phyloP scores from a whole-genome alignment of 2,113 vertebrate species.

The Toxotes chatareus region DNA sequence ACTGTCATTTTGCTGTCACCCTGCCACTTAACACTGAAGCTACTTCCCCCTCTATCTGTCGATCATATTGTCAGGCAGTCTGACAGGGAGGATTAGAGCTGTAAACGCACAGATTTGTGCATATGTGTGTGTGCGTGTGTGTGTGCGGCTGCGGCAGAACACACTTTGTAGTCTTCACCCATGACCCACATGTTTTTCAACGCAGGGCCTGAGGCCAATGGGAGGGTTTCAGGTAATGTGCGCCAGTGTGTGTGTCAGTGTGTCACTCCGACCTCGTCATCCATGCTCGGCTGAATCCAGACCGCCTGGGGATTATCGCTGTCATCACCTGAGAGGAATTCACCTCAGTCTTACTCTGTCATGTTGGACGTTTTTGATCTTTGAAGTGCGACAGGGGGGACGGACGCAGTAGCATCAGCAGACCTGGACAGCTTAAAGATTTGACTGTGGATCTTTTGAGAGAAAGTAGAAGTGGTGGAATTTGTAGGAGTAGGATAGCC shows the following conservation, averaged over 20 bases:
- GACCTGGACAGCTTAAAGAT: constrained; percentile 1
- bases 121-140: constrained; percentile 1
- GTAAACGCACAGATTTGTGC: constrained; percentile 30
- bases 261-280: constrained; percentile 65
- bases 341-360: constrained; percentile 54
- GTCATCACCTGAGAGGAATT: constrained; percentile 70
- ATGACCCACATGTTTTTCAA: constrained; percentile 56
- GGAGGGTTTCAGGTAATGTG: constrained; percentile 66
- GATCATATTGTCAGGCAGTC: constrained; percentile 66
- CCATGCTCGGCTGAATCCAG: constrained; percentile 47
- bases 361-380: constrained; percentile 54
- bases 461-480: constrained; percentile 18
- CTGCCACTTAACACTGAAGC: constrained; percentile 64
- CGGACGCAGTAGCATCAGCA: background rate
- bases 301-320: constrained; percentile 64
- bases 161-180: constrained; percentile 57
- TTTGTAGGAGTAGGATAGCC: background rate
- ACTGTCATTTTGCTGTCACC: constrained; percentile 72
- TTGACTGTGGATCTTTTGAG: background rate
- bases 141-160: constrained; percentile 18
- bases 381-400: constrained; percentile 30
- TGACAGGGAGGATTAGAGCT: constrained; percentile 70
- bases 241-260: constrained; percentile 61
- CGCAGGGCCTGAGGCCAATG: constrained; percentile 40
- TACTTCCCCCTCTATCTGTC: constrained; percentile 58